phyloP scores from a whole-genome alignment of 2,113 vertebrate species.

The Castor canadensis region DNA sequence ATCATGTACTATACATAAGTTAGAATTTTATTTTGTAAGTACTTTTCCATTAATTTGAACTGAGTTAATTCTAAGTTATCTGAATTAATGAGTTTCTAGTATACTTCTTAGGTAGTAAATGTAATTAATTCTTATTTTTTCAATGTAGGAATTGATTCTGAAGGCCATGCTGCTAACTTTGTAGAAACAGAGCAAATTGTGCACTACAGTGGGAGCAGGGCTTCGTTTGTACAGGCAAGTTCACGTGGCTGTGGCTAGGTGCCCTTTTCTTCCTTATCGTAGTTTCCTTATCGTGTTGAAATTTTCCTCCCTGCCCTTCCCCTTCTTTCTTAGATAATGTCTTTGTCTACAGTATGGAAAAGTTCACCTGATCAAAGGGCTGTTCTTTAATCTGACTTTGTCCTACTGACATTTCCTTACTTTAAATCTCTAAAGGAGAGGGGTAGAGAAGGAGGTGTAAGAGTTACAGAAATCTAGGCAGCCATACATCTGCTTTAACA shows the following conservation, averaged over 20 bases:
- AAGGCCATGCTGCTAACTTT: slow-evolving; percentile 97
- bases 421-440: neutral
- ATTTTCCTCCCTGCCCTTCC: neutral
- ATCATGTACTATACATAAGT: neutral
- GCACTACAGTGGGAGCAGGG: slow-evolving; percentile 91
- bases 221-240: slow-evolving; percentile 92
- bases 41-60: neutral
- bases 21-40: slow-evolving; percentile 33
- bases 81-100: neutral
- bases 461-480: neutral
- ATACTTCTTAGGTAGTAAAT: neutral
- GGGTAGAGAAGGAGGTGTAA: neutral
- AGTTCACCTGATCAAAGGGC: neutral
- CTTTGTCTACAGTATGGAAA: neutral
- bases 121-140: neutral
- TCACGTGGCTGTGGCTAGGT: accelerated
- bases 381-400: neutral
- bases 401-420: neutral
- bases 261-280: neutral
- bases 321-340: neutral
- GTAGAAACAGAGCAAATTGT: slow-evolving; percentile 97
- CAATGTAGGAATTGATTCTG: slow-evolving; percentile 93
- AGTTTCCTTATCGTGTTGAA: neutral
- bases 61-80: neutral
- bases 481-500: neutral